phyloP scores from a whole-genome alignment of 1,140 invertebrate species.

The Calephelis nemesis region DNA sequence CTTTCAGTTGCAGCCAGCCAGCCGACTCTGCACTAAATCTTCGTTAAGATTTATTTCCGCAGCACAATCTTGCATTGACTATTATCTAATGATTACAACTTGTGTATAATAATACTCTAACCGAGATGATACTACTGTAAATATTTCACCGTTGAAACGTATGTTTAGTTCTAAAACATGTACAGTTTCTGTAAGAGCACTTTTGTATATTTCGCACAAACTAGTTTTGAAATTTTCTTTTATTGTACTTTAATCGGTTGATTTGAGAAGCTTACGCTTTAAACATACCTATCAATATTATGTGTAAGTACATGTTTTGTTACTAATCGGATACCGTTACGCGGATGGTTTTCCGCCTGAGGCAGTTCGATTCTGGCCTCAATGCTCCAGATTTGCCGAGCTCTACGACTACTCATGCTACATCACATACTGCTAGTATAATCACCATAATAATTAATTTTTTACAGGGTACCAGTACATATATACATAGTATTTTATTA shows the following conservation, averaged over 20 bases:
- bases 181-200: slow-evolving; percentile 80
- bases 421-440: slow-evolving; percentile 52
- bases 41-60: slow-evolving; percentile 79
- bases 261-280: slow-evolving; percentile 79
- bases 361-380: slow-evolving; percentile 53
- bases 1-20: slow-evolving; percentile 78
- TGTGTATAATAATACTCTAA: slow-evolving; percentile 73
- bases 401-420: slow-evolving; percentile 75
- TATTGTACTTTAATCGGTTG: slow-evolving; percentile 71
- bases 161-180: slow-evolving; percentile 81
- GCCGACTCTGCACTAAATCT: slow-evolving; percentile 74
- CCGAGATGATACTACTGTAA: slow-evolving; percentile 77
- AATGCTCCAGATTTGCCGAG: slow-evolving; percentile 33
- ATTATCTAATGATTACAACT: slow-evolving; percentile 69
- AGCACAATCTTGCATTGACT: slow-evolving; percentile 79
- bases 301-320: slow-evolving; percentile 81
- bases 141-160: slow-evolving; percentile 78
- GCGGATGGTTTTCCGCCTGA: slow-evolving; percentile 45
- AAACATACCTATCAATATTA: slow-evolving; percentile 75
- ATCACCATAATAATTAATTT: slow-evolving; percentile 77
- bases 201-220: slow-evolving; percentile 79
- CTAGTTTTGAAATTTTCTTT: slow-evolving; percentile 77
- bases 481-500: slow-evolving; percentile 64
- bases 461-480: slow-evolving; percentile 77
- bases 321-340: slow-evolving; percentile 76